Base-by-base conservation (phyloP, 2,113 vertebrate species). In the Corvus cornix region DNA sequence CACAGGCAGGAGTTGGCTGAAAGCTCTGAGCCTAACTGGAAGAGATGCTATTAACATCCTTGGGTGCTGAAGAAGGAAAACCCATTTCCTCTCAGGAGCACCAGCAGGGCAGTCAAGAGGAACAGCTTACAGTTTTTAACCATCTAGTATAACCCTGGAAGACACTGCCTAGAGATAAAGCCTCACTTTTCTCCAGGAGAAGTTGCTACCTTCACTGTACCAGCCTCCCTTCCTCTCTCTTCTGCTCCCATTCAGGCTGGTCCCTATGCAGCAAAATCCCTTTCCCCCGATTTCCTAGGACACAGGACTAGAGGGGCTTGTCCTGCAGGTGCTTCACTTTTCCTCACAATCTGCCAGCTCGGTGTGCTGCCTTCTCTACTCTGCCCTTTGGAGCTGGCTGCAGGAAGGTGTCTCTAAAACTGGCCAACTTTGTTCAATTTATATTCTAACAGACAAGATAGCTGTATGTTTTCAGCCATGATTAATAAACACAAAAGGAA, bases 171-270 rank as follows among this genome's bases (percentile, higher is more conserved):
- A 48, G 53, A 55, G 30, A 63, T 28, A 86, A 93, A 86, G 17
- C 26, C 22, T 55, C 26, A 59, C 6, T 26, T 63, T 82, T 72
- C 53, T 67, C 22, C 19, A 66, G 77, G 35, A 68, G 58, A 69
- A 78, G 5, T 1, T 22, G 18, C 22, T 70, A 5, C 16, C 7
- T 7, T 8, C 1, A 5, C n/a, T 0, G 0, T n/a, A 67, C 8
- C 19, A 48, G 39, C 14, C 43, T 75, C 48, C n/a, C 16, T 69
- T 83, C 30, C 35, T 69, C 31, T 68, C n/a, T 67, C n/a, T 39
- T 44, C n/a, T 0, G 0, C 16, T 72, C 24, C 37, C 8, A 39
- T n/a, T n/a, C 17, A 41, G 35, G 11, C 24, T 60, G 53, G 13
- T 67, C n/a, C 22, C 24, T 68, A 2, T 17, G 18, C 1, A 0